Evolutionary conservation across 2,888 invertebrate species (phyloP), one percentile per base, ranked within the genome.

Genomic region (Apodemia hepburni): DNA sequence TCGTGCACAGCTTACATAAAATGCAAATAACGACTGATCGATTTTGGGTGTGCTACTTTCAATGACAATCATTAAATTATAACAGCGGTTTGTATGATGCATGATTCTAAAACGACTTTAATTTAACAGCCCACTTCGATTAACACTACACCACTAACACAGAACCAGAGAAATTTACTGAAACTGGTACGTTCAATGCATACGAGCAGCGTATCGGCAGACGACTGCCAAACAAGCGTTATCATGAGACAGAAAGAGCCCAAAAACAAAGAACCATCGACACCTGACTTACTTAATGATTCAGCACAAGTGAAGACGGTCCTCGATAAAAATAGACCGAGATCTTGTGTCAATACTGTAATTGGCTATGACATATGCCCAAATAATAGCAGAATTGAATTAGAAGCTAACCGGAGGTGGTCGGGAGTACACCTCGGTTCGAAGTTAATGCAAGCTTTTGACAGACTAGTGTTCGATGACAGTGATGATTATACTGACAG

Each of bases 401-500:
- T 79, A 76, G 85, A 81, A 72, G 83, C 71, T 35, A 94, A 94
- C 72, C 94, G 95, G 75, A 92, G 96, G 70, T 96, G 96, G 95
- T 95, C 95, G 57, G 94, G 94, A 47, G 94, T 95, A 51, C 94
- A 95, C 67, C 83, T 94, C 69, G 94, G 94, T 60, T 94, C 95
- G 0, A 95, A 95, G 74, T 85, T 95, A 71, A 95, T 94, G 82
- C 94, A 95, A 74, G 95, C 94, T 3, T 95, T 95, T 72, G 95
- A 95, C 77, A 92, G 94, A 73, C 85, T 96, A 38, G 93, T 93
- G 62, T 92, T 93, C 66, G 93, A 93, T 67, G 95, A 95, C 74
- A 94, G 95, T 67, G 94, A 94, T 71, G 95, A 95, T 80, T 95
- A 95, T 77, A 94, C 95, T 9, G 96, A 96, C 83, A 95, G 95